Percentiles rank a stretch among this genome's conserved stretches.
phyloP scores from a whole-genome alignment of 2,113 vertebrate genomes.

The Circaetus cinerascens region DNA sequence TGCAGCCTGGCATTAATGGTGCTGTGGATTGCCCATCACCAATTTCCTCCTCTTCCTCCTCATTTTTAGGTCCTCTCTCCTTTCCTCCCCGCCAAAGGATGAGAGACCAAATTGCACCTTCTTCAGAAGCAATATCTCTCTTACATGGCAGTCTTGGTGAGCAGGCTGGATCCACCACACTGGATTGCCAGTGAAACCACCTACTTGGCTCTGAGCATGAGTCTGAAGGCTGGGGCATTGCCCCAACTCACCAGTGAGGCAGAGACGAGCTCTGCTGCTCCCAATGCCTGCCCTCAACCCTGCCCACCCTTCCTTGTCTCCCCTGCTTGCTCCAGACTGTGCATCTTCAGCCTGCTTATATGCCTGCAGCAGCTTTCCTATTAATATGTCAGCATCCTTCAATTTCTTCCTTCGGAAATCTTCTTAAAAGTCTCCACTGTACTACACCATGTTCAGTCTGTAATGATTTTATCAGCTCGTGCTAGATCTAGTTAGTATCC shows the following conservation, averaged over 20 bases:
- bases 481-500: background rate
- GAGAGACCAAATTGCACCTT: background rate
- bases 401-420: background rate
- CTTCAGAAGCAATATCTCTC: background rate
- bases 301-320: background rate
- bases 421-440: background rate
- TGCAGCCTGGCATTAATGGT: no score
- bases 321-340: background rate
- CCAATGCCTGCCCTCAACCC: background rate
- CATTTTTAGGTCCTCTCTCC: background rate
- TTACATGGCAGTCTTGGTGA: background rate
- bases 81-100: background rate
- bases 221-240: background rate
- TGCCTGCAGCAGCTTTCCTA: background rate
- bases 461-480: background rate
- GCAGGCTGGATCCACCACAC: background rate
- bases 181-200: background rate
- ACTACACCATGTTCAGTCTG: background rate
- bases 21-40: background rate
- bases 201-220: background rate
- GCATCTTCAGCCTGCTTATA: background rate
- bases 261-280: background rate
- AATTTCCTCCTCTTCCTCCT: background rate
- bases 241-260: background rate
- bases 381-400: background rate